Percentiles rank a stretch among this genome's conserved stretches.
phyloP scores from a whole-genome alignment of 2,888 invertebrate species.

The Agrilus cyanescens region DNA sequence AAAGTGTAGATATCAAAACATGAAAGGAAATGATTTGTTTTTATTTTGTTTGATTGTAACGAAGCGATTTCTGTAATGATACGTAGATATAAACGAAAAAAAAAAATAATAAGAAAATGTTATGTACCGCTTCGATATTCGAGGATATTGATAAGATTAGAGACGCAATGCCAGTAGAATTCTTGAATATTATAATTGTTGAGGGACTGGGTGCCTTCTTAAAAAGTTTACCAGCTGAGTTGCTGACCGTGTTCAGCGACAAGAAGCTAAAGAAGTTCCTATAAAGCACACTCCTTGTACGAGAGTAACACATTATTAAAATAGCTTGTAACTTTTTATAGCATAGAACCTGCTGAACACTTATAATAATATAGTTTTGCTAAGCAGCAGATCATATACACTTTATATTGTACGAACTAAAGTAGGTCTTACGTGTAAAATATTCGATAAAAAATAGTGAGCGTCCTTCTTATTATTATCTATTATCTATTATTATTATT shows the following conservation, averaged over 20 bases:
- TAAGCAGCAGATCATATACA: slow-evolving; percentile 34
- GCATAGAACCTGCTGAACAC: slow-evolving; percentile 33
- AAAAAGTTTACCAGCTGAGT: slow-evolving; percentile 27
- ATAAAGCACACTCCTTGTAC: slow-evolving; percentile 32
- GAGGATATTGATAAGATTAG: not conserved
- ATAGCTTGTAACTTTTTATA: slow-evolving; percentile 35
- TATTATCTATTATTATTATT: not conserved
- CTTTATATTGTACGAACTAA: slow-evolving; percentile 32
- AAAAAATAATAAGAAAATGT: not conserved
- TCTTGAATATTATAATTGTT: slow-evolving; percentile 29
- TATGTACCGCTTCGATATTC: not conserved
- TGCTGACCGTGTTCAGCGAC: slow-evolving; percentile 17
- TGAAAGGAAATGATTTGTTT: too few relatives aligned
- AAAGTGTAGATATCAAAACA: too few relatives aligned
- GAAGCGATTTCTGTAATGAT: too few relatives aligned
- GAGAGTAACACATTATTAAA: slow-evolving; percentile 29
- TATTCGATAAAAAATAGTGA: slow-evolving; percentile 4
- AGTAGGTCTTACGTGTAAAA: slow-evolving; percentile 29
- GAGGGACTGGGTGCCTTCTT: slow-evolving; percentile 40
- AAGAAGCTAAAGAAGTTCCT: slow-evolving; percentile 34
- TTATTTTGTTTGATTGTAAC: too few relatives aligned
- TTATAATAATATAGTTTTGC: slow-evolving; percentile 34
- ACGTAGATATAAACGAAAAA: too few relatives aligned
- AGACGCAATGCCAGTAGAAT: slow-evolving; percentile 13
- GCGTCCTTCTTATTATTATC: too few relatives aligned